Base-by-base conservation (phyloP, 1,140 invertebrate species). In the Sinonovacula constricta region DNA sequence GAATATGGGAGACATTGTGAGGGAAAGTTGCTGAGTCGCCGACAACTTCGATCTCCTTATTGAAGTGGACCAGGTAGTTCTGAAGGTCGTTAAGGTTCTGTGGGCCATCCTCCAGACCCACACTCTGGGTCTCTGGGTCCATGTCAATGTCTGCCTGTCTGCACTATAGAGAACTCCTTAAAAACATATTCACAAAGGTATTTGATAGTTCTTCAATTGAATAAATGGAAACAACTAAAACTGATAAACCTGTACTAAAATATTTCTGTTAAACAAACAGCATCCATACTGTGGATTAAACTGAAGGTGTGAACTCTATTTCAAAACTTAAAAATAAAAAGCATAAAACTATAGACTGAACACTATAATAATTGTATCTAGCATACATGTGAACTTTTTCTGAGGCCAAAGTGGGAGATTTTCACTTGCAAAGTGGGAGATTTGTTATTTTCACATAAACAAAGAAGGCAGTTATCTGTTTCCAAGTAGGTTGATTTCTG, bases 51-150 rank as follows among this genome's bases (percentile, higher is more conserved):
- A 96, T 96, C 90, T 96, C 95, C 86, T 96, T 96, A 85, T 97
- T 95, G 86, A 96, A 96, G 3, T 95, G 95, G 67, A 94, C 95
- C 53, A 97, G 91, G 85, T 96, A 96, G 67, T 95, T 95, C 84
- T 96, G 95, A 82, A 96, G 95, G 81, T 95, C 95, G 34, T 93
- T 94, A 18, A 95, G 94, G 79, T 94, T 86, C 22, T 74, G 71
- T 33, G 18, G 71, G 3, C 69, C 66, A 22, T 54, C 66, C 24
- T 28, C 66, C 4, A 68, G 66, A 31, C 14, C 30, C 7, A n/a
- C 24, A 18, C 24, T 2, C 10, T 53, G 51, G 0, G 14, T 18
- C 24, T 68, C 66, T 24, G 53, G 49, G 30, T 54, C 51, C 66
- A 68, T 68, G 1, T 1, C 26, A 3, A 10, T 3, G 2, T 10